Base-by-base conservation (phyloP, 2,888 invertebrate species). In the Diploptera punctata region DNA sequence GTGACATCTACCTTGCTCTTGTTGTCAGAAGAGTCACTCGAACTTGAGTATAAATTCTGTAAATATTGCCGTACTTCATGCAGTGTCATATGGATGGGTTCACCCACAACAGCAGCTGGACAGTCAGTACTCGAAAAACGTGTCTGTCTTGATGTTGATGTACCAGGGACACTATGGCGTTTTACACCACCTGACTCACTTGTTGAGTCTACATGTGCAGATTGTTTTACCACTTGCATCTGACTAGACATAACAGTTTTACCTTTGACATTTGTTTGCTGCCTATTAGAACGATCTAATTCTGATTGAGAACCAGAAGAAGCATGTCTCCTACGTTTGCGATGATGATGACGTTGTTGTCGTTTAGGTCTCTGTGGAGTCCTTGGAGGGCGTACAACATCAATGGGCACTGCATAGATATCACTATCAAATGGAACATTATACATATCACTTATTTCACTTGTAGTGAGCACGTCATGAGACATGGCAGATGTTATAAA, bases 401-500 rank as follows among this genome's bases (percentile, higher is more conserved):
- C 94, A 74, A 94, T 89, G 47, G 94, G 94, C 73, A 94, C 91
- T 16, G 94, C 93, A 81, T 95, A 95, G 77, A 94, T 92, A 81
- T 94, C 94, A 78, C 94, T 93, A 80, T 94, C 94, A 78, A 94
- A 92, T 76, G 94, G 94, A 74, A 94, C 94, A 84, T 93, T 94
- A 81, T 94, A 94, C 87, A 94, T 90, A 81, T 94, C 94, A 44
- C 90, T 90, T 74, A 93, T 93, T 80, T 93, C 92, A 75, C 90
- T 89, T n/a, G 91, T 89, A 75, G 90, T 87, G 44, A 94, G 84
- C 1, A 93, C 91, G 80, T 94, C 94, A 80, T 94, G 94, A 0
- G 94, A 94, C 86, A 94, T 94, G 38, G 94, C 94, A 80, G 94
- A 94, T 0, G 94, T 94, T 76, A 94, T 94, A 81, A 94, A 94